A percentile compares a stretch with the other conserved stretches of the same genome.
phyloP scores from a whole-genome alignment of 2,797 vertebrate species.

The Emydoidea blandingii region DNA sequence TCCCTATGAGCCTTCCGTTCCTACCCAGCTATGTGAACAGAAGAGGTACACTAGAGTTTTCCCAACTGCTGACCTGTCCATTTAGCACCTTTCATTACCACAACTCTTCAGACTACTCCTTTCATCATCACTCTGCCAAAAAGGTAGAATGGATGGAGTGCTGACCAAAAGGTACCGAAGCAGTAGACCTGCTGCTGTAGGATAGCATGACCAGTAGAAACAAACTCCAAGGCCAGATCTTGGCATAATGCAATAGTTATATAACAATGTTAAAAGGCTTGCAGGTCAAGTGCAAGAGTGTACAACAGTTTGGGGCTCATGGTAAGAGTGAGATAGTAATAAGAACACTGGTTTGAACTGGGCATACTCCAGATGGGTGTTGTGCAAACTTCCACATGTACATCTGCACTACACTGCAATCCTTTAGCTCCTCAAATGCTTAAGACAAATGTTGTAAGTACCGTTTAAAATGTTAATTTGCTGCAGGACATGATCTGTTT shows the following conservation, averaged over 20 bases:
- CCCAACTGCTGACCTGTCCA: not conserved
- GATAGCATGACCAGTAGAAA: accelerated
- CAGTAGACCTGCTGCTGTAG: accelerated
- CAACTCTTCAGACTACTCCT: accelerated
- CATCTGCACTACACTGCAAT: not conserved
- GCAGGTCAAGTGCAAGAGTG: not conserved
- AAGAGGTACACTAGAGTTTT: not conserved
- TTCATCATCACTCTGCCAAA: not conserved
- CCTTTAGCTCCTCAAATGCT: not conserved
- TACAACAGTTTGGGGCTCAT: not conserved
- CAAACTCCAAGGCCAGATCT: accelerated
- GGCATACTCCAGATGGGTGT: too few species aligned
- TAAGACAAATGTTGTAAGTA: accelerated
- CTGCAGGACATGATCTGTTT: accelerated
- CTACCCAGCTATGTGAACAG: not conserved
- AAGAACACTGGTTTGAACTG: not conserved
- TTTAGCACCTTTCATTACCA: not conserved
- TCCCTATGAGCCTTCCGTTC: not conserved
- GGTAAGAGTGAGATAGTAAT: not conserved
- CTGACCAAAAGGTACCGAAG: not conserved
- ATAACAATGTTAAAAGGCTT: not conserved
- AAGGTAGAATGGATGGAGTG: not conserved
- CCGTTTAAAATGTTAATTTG: not conserved
- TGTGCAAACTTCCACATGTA: not conserved
- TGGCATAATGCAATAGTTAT: not conserved